Percentiles rank a stretch among this genome's conserved stretches.
Conservation (phyloP, 2,797 vertebrate species). For the Limosa lapponica region DNA sequence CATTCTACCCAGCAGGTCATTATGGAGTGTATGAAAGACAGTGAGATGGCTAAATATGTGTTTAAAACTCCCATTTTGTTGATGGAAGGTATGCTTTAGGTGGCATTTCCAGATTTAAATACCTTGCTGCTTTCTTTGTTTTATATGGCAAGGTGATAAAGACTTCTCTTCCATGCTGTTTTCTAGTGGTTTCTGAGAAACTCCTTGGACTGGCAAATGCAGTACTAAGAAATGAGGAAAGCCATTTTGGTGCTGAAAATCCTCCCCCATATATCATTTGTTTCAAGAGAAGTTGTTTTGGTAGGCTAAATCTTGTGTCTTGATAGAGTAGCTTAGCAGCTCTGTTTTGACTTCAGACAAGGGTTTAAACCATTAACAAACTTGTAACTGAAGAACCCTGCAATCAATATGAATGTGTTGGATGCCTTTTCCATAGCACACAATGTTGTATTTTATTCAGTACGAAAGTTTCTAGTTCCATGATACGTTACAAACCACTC, state of each 20-base stretch:
- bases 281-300: not conserved
- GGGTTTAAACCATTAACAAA: not conserved
- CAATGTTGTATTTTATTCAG: not conserved
- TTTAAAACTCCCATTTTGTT: not conserved
- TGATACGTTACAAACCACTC: not conserved
- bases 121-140: not conserved
- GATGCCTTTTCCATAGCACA: not conserved
- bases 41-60: not conserved
- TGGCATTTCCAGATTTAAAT: not conserved
- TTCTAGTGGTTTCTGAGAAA: not conserved
- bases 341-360: not conserved
- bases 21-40: not conserved
- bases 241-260: not conserved
- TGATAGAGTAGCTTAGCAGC: not conserved
- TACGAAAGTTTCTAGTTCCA: not conserved
- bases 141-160: not conserved
- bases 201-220: not conserved
- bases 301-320: not conserved
- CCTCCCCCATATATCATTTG: accelerated
- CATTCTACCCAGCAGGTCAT: not conserved
- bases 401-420: not conserved
- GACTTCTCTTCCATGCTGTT: not conserved
- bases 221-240: not conserved
- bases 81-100: not conserved
- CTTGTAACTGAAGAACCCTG: not conserved